Evolutionary conservation across 2,113 vertebrate species (phyloP).

Genomic region (Callipepla squamata): DNA sequence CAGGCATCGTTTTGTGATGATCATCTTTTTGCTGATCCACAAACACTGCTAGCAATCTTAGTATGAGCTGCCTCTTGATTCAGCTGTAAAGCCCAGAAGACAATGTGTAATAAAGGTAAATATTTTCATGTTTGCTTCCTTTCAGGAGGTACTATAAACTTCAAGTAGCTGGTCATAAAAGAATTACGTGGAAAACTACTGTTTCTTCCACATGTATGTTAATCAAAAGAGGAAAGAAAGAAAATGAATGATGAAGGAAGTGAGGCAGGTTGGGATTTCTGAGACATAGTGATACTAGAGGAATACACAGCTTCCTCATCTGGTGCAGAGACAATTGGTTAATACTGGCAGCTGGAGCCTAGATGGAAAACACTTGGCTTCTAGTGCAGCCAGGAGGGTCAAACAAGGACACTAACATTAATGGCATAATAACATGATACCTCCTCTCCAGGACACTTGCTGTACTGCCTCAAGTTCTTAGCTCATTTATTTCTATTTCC

Average conservation of each 20-base stretch:
- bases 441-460: background rate
- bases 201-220: background rate
- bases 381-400: background rate
- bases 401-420: background rate
- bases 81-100: background rate
- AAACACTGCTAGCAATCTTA: background rate
- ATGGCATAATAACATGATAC: background rate
- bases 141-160: background rate
- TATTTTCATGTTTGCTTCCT: background rate
- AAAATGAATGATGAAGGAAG: background rate
- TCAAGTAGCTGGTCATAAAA: background rate
- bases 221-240: background rate
- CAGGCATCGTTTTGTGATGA: background rate
- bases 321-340: background rate
- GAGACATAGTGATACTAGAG: background rate
- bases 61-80: too few species aligned
- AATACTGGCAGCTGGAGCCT: background rate
- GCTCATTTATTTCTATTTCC: background rate
- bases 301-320: background rate
- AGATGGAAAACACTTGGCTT: background rate
- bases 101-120: background rate
- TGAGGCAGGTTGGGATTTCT: background rate
- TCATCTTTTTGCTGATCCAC: background rate
- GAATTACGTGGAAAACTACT: background rate
- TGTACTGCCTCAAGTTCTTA: background rate